phyloP scores from a whole-genome alignment of 2,113 vertebrate species.

The Rostratula benghalensis region DNA sequence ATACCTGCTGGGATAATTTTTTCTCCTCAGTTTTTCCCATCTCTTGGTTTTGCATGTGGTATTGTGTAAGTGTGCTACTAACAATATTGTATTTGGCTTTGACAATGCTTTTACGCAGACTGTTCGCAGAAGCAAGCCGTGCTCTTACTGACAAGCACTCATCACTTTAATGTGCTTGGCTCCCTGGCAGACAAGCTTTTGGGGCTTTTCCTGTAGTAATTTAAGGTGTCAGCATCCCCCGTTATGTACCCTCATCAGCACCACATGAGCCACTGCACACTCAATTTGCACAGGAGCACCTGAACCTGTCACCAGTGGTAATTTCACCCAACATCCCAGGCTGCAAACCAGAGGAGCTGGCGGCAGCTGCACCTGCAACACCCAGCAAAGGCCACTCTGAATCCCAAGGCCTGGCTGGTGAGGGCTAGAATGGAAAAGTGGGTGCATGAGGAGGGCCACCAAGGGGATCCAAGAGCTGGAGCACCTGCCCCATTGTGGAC shows the following conservation, averaged over 20 bases:
- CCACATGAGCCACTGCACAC: fast-evolving
- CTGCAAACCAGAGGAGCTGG: not conserved
- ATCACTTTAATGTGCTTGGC: not conserved
- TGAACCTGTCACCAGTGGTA: fast-evolving
- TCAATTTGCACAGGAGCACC: fast-evolving
- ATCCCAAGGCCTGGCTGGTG: not conserved
- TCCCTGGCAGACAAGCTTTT: not conserved
- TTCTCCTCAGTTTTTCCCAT: not conserved
- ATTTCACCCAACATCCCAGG: fast-evolving
- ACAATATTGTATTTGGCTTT: not conserved
- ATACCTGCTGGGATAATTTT: not conserved
- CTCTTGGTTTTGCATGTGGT: not conserved
- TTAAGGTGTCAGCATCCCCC: not conserved
- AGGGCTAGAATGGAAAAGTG: not conserved
- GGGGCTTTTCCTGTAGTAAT: not conserved
- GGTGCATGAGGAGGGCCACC: not conserved
- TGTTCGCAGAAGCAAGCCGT: not conserved
- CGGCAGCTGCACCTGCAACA: not conserved
- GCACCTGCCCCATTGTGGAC: not conserved
- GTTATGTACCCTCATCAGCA: fast-evolving
- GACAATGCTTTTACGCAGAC: not conserved
- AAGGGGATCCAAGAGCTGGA: not conserved
- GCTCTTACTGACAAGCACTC: not conserved
- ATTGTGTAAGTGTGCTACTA: not conserved
- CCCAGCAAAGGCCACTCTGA: not conserved